Base-by-base conservation (phyloP, 2,888 invertebrate species). In the Archips xylosteana region DNA sequence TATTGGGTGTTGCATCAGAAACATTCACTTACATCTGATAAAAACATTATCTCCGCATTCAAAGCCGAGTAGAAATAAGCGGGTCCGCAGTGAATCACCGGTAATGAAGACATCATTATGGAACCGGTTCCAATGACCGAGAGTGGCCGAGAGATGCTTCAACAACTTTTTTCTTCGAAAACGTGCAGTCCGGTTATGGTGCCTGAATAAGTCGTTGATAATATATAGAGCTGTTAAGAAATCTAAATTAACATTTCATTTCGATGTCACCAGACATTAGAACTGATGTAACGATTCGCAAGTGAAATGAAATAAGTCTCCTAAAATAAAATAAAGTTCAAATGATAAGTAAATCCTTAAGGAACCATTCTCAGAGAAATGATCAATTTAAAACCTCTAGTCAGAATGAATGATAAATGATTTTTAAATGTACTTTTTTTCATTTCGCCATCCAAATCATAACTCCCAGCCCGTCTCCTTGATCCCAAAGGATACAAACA, bases 61-160 rank as follows among this genome's bases (percentile, higher is more conserved):
- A 66, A 65, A 67, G 62, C 47, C 57, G 54, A 71, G 71, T 66
- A 67, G 70, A 78, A 80, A 82, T 82, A 81, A 85, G 80, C 83
- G 80, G 83, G 83, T 80, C 77, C 80, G 84, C 82, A 82, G 84
- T 90, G 91, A 90, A 89, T 91, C 90, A 89, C 81, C 78, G 80
- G 86, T 91, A 91, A 93, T 93, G 90, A 93, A 93, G 92, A 91
- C 92, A 92, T 92, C 87, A 88, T 89, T 87, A 87, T 78, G 74
- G 80, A 92, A 92, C 94, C 91, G 92, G 94, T 92, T 90, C 79
- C 78, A 76, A 83, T 84, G 82, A 80, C 82, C 79, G 83, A 81
- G 79, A 85, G 79, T 78, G 82, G 80, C 79, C 75, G 80, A 77
- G 82, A 82, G 81, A 81, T 76, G 77, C 77, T 78, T 78, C 72